Percentiles rank a stretch among this genome's conserved stretches.
phyloP scores from a whole-genome alignment of 2,113 vertebrate genomes.

The Varanus salvator region DNA sequence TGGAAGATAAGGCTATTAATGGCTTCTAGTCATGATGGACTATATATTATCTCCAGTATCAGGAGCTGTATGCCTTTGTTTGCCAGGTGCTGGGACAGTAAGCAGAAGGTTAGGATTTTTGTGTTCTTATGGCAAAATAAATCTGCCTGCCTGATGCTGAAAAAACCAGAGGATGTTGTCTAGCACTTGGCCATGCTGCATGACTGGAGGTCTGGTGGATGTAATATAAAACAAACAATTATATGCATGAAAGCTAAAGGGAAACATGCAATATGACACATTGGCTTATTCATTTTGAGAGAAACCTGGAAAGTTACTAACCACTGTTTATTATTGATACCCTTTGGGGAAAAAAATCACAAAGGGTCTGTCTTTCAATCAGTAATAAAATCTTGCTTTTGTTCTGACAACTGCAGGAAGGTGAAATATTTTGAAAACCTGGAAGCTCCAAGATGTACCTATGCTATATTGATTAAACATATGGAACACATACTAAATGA shows the following conservation, averaged over 20 bases:
- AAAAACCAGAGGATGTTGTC: neutral
- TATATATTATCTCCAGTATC: too few relatives aligned
- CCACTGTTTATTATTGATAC: conserved; percentile 36
- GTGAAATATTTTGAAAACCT: conserved; percentile 78
- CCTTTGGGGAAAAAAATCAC: conserved; percentile 8
- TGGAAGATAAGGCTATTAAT: too few relatives aligned
- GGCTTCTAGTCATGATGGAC: too few relatives aligned
- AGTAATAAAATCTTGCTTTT: conserved; percentile 59
- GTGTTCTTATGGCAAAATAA: neutral
- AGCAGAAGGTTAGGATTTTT: too few relatives aligned
- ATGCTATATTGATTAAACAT: conserved; percentile 81
- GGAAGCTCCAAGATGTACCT: conserved; percentile 64
- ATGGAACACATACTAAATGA: conserved; percentile 81
- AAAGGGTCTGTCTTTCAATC: conserved; percentile 53
- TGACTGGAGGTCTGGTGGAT: neutral
- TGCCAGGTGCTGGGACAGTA: too few relatives aligned
- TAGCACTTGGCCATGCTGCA: neutral
- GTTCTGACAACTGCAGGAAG: conserved; percentile 70
- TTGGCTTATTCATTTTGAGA: neutral
- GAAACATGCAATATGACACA: conserved; percentile 3
- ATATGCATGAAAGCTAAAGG: neutral
- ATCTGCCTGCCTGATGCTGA: neutral
- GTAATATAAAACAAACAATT: conserved; percentile 8
- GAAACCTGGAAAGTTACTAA: conserved; percentile 27
- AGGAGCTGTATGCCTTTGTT: too few relatives aligned